These are phyloP conservation scores for Pinna nobilis DNA, from an alignment of 1,140 invertebrate genomes.

Conservation along the genomic window DNA sequence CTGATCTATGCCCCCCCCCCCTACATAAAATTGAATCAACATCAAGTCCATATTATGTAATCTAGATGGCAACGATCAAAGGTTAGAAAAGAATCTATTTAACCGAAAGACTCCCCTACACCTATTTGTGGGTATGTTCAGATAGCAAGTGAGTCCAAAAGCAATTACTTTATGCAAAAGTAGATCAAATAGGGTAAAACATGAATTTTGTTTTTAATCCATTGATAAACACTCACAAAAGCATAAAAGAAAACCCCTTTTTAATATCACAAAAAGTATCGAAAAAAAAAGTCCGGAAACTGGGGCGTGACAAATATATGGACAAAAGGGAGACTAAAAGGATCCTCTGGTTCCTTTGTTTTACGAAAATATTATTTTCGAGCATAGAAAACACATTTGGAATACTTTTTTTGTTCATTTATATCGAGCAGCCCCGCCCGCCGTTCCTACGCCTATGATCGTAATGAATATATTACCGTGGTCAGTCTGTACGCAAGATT, in stretches of 20 bases:
- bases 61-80: not conserved
- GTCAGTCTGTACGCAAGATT: constrained; percentile 7
- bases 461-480: constrained; percentile 9
- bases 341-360: not conserved
- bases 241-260: too few species aligned
- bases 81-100: too few species aligned
- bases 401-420: not conserved
- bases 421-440: not conserved
- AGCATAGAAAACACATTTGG: not conserved
- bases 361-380: not conserved
- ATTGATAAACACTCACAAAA: too few species aligned
- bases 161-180: too few species aligned
- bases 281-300: too few species aligned
- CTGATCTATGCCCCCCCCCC: not conserved
- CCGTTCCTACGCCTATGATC: not conserved
- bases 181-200: too few species aligned
- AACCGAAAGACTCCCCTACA: too few species aligned
- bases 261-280: too few species aligned
- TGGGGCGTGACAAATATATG: not conserved
- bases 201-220: too few species aligned
- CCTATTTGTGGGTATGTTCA: too few species aligned
- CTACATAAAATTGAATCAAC: not conserved
- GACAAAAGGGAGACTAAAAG: not conserved
- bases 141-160: too few species aligned
- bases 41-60: not conserved